Conservation (phyloP, 2,113 vertebrate species). For the Mobula hypostoma region DNA sequence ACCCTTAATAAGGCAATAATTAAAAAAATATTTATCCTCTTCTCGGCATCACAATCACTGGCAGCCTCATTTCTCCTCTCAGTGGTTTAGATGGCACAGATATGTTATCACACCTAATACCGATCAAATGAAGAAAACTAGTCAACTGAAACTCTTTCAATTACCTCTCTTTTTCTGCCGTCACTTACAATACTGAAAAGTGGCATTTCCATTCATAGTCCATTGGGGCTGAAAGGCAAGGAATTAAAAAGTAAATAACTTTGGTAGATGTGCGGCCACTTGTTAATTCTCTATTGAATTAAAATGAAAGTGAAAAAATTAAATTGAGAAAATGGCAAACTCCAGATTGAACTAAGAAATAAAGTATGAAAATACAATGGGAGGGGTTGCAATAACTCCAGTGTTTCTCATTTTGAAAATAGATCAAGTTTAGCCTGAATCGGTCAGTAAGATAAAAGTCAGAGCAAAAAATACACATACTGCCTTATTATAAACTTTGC, state of each 20-base stretch:
- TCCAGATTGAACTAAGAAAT: constrained; percentile 13
- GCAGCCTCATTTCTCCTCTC: constrained; percentile 52
- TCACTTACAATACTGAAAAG: constrained; percentile 55
- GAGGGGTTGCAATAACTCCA: background rate
- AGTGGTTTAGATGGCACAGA: constrained; percentile 66
- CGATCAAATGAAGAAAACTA: constrained; percentile 83
- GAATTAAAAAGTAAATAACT: constrained; percentile 80
- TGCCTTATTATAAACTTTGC: background rate
- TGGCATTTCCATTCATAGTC: constrained; percentile 61
- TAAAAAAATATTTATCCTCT: constrained; percentile 40
- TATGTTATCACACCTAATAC: constrained; percentile 85
- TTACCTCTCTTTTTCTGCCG: constrained; percentile 61
- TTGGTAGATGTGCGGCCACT: constrained; percentile 65
- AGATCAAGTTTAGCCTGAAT: background rate
- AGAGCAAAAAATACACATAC: background rate
- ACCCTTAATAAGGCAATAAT: constrained; percentile 37
- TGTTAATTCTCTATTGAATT: constrained; percentile 63
- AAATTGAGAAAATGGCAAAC: background rate
- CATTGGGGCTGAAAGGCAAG: constrained; percentile 61
- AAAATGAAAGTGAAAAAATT: constrained; percentile 11
- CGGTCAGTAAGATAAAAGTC: background rate
- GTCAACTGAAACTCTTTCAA: constrained; percentile 72
- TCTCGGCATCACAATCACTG: constrained; percentile 31
- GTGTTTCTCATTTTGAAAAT: background rate
- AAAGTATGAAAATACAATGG: background rate